Evolutionary conservation across 2,113 vertebrate genomes (phyloP), one percentile per base, ranked within the genome.

Genomic region (Sebastes fasciatus): DNA sequence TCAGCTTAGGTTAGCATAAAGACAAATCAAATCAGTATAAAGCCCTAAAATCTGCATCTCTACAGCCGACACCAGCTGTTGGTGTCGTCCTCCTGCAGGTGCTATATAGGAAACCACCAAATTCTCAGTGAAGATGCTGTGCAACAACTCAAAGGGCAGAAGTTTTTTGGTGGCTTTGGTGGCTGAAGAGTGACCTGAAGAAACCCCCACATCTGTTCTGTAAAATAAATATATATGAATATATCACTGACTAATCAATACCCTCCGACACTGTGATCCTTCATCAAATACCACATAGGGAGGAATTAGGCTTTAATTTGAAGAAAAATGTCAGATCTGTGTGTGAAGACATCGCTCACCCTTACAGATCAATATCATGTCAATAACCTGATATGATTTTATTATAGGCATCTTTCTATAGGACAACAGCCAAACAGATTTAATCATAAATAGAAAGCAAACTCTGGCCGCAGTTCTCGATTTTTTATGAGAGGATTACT

Each of bases 241-340:
- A 26, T 60, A 60, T n/a, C 9, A 43, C 68, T 3, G 0, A 55
- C 54, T 60, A 8, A 79, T 77, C 54, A 60, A 14, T n/a, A 60
- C 1, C 6, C n/a, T 55, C 45, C 19, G 14, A 12, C 49, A 26
- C 26, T 0, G 6, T 57, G 19, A 69, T 83, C 71, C 48, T 52
- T 48, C 34, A 16, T 5, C 5, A 64, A 79, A 82, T 71, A 42
- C 45, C 71, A 52, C 13, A 5, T 34, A 54, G 48, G 55, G 21
- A 1, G 40, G 48, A 66, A 21, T 68, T 3, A 45, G 51, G n/a
- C 21, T 86, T 78, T 76, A 34, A 80, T 80, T 34, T 55, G 4
- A 9, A 62, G 67, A 48, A 49, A 77, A 77, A 87, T 68, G 65
- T 66, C 79, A 74, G 43, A 54, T 23, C 1, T 43, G 23, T 62